These are phyloP conservation scores for Uria lomvia DNA, from an alignment of 2,113 vertebrate genomes.

Conservation along the genomic window DNA sequence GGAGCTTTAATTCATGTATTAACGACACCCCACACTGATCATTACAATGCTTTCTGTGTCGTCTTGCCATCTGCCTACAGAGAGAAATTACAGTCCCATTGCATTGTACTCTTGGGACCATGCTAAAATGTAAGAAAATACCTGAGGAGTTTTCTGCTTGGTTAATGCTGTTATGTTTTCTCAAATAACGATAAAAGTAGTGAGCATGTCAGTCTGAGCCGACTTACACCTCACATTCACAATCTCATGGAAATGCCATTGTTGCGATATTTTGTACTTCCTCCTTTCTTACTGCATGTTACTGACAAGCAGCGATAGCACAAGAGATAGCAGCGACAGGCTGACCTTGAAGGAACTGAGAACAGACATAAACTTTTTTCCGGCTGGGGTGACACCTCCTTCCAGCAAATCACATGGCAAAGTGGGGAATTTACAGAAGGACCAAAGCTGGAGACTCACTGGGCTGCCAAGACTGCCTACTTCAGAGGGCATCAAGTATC, in stretches of 20 bases:
- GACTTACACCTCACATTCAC: background rate
- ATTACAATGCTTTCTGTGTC: slow-evolving; percentile 57
- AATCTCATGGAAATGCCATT: background rate
- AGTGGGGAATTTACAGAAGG: background rate
- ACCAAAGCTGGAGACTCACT: background rate
- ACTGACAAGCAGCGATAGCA: background rate
- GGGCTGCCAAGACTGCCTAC: background rate
- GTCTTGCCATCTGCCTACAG: slow-evolving; percentile 63
- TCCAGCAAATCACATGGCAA: background rate
- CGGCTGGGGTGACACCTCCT: background rate
- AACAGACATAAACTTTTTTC: background rate
- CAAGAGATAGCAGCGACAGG: background rate
- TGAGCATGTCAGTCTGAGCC: background rate
- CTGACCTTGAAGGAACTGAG: background rate
- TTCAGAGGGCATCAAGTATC: background rate
- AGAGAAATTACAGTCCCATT: slow-evolving; percentile 33
- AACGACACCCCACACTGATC: slow-evolving; percentile 11
- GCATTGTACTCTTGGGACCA: background rate
- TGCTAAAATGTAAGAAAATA: slow-evolving; percentile 20
- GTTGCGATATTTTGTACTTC: background rate
- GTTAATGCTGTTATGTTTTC: background rate
- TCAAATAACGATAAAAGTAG: background rate
- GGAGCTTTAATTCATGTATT: slow-evolving; percentile 57
- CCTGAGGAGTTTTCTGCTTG: background rate
- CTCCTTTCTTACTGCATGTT: accelerated